Evolutionary conservation across 2,113 vertebrate species (phyloP).

Genomic region (Arenaria interpres): DNA sequence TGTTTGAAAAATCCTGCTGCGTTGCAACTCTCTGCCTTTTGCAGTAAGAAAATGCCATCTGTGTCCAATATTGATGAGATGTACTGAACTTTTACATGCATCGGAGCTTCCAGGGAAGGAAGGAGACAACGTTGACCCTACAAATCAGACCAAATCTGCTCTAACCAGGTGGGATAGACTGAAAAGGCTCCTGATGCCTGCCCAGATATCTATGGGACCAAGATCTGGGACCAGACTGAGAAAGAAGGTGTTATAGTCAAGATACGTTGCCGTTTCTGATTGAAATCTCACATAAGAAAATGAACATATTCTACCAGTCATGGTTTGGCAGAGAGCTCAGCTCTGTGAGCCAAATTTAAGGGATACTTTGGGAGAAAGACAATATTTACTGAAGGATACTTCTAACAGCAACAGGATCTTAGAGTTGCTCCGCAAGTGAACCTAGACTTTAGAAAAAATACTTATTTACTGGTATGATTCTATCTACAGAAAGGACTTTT

Average conservation of each 20-base stretch:
- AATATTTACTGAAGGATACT: not conserved
- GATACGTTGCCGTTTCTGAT: not conserved
- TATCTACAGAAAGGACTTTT: not conserved
- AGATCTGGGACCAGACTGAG: not conserved
- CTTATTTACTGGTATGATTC: not conserved
- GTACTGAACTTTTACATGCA: not conserved
- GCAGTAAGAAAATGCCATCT: not conserved
- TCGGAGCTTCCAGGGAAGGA: not conserved
- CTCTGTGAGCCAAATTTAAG: not conserved
- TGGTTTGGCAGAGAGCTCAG: not conserved
- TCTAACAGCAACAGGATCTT: not conserved
- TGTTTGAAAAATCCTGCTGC: not conserved
- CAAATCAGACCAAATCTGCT: not conserved
- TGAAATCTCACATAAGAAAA: not conserved
- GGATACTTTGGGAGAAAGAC: not conserved
- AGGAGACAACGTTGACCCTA: not conserved
- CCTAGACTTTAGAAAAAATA: not conserved
- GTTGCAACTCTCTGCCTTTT: not conserved
- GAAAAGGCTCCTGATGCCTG: not conserved
- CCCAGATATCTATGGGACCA: not conserved
- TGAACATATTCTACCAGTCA: not conserved
- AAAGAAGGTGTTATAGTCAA: not conserved
- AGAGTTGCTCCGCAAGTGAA: not conserved
- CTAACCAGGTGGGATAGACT: not conserved
- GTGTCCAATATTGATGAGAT: not conserved